Evolutionary conservation across 2,113 vertebrate genomes (phyloP).

Genomic region (Labrus mixtus): DNA sequence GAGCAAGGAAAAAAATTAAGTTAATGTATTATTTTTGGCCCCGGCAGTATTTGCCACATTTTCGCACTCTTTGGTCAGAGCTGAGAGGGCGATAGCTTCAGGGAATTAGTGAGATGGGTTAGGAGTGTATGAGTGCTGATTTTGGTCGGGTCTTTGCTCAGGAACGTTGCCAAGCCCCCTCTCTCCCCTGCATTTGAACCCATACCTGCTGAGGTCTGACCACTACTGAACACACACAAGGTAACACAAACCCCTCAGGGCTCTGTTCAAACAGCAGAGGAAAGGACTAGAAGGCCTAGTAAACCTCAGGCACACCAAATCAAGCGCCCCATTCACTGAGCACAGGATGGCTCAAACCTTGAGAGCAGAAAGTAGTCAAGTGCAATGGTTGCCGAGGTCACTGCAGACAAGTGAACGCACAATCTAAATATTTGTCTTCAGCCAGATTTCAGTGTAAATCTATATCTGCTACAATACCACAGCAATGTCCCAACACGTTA

Average conservation of each 20-base stretch:
- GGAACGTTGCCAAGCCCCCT: constrained; percentile 54
- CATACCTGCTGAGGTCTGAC: constrained; percentile 77
- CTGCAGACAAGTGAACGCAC: constrained; percentile 21
- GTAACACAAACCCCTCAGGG: constrained; percentile 58
- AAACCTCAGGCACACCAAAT: constrained; percentile 55
- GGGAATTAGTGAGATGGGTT: constrained; percentile 63
- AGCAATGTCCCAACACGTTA: constrained; percentile 52
- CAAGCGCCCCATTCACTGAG: constrained; percentile 27
- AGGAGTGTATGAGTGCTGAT: constrained; percentile 32
- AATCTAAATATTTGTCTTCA: constrained; percentile 59
- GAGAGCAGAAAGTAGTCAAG: constrained; percentile 11
- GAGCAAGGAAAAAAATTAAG: constrained; percentile 71
- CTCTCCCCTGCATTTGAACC: constrained; percentile 53
- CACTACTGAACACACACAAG: constrained; percentile 64
- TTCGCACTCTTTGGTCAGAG: constrained; percentile 64
- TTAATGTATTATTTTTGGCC: constrained; percentile 83
- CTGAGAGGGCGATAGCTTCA: constrained; percentile 63
- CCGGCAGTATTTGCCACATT: constrained; percentile 51
- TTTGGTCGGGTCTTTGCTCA: constrained; percentile 64
- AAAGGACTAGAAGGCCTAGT: constrained; percentile 31
- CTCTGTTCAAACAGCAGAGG: constrained; percentile 55
- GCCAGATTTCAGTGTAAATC: constrained; percentile 40
- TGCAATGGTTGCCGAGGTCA: constrained; percentile 37
- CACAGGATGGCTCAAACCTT: background rate
- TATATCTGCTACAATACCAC: constrained; percentile 53